phyloP scores from a whole-genome alignment of 2,113 vertebrate species.

The Hemibagrus wyckioides region DNA sequence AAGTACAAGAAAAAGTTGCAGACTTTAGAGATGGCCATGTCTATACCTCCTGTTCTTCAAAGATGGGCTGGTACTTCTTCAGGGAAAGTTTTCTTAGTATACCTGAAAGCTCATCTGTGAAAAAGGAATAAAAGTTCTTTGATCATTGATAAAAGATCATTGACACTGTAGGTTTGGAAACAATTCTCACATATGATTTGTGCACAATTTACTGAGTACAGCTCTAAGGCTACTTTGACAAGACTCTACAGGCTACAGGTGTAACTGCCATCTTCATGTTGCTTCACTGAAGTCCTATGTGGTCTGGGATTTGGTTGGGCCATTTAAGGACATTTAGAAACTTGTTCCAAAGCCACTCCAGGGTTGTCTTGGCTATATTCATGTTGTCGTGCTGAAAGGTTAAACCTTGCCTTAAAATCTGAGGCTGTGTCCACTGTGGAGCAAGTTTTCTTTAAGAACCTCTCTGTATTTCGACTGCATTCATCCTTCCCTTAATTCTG shows the following conservation, averaged over 20 bases:
- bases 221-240: not conserved
- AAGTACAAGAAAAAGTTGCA: not conserved
- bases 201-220: not conserved
- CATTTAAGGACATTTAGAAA: not conserved
- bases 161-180: not conserved
- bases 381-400: not conserved
- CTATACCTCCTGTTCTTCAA: slow-evolving; percentile 95
- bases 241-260: not conserved
- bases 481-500: not conserved
- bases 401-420: not conserved
- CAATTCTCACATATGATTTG: not conserved
- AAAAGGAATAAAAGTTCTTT: slow-evolving; percentile 14
- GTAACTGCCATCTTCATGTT: not conserved
- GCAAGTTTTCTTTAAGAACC: not conserved
- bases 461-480: not conserved
- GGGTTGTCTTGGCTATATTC: not conserved
- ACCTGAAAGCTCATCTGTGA: slow-evolving; percentile 88
- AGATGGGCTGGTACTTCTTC: slow-evolving; percentile 98
- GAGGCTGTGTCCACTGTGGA: not conserved
- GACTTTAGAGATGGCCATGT: not conserved
- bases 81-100: slow-evolving; percentile 96
- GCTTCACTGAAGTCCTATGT: not conserved
- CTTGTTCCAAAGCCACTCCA: not conserved
- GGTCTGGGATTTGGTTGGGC: not conserved
- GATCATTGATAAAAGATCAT: too few relatives aligned